Evolutionary conservation across 2,113 vertebrate species (phyloP), one percentile per base, ranked within the genome.

Genomic region (Trematocara marginatum): DNA sequence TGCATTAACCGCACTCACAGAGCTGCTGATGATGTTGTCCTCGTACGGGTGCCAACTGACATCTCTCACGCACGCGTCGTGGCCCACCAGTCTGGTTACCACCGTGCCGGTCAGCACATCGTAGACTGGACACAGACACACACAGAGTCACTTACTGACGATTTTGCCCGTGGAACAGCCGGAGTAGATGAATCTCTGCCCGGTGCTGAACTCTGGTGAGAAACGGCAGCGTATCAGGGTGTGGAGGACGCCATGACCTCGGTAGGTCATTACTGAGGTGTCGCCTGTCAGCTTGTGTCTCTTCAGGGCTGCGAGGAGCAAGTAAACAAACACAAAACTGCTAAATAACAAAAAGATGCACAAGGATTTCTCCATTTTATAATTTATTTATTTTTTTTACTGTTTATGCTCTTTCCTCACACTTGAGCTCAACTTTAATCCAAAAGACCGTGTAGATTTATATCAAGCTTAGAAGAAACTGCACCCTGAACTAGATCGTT

Each of bases 211-310:
- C 61, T 95, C 94, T 0, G 98, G 97, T 1, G 97, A 98, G 94
- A 98, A 98, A 2, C 97, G 97, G 92, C 97, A 97, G 80, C 98
- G 97, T 89, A 98, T 97, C 38, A 98, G 96, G 0, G 98, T 98
- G 92, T 98, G 97, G 29, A 98, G 96, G 23, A 98, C 97, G 3
- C 97, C 98, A 2, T 98, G 98, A 59, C 98, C 98, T 3, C 97
- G 95, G 92, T 98, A 98, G 1, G 97, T 98, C 98, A 98, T 98
- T 90, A 98, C 95, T 1, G 98, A 98, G 23, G 97, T 98, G 94
- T 98, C 85, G 1, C 98, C 98, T 0, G 96, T 96, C 82, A 98
- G 96, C 87, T 97, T 97, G 90, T 97, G 96, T 84, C 95, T 97
- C 94, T 97, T 97, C 89, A 97, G 93, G 76, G 97, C 98, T 98